Base-by-base conservation (phyloP, 2,888 invertebrate genomes). In the Invenusta paracnida region DNA sequence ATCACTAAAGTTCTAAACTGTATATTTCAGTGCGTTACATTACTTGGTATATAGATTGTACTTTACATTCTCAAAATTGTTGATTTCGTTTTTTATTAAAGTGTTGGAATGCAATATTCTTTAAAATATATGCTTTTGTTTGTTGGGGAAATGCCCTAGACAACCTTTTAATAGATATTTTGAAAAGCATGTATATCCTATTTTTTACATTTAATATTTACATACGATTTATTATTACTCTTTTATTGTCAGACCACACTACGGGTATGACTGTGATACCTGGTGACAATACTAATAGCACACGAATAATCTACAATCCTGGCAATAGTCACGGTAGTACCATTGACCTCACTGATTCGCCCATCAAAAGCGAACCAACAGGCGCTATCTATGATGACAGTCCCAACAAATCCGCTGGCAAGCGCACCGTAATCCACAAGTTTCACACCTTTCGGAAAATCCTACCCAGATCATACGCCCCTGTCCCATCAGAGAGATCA, bases 351-450 rank as follows among this genome's bases (percentile, higher is more conserved):
- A 73, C 73, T 23, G 23, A 13, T 2, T 23, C 73, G 11, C 48
- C 48, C 5, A 48, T 17, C 17, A 48, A 48, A 17, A 11, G 11
- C 11, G 48, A 48, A 5, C 11, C 5, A 2, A 25, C 17, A 2
- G 73, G 27, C 25, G 27, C 5, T 23, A 13, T 73, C 11, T 5
- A 5, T 5, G 27, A 73, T 13, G 73, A 25, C 73, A 25, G 17
- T 23, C 23, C 73, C 11, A 23, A 5, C 2, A 73, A 13, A 2
- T 5, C 27, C 23, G 73, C 23, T 5, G 73, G 23, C 73, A 73
- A 73, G 25, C 73, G 73, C 17, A 73, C 73, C 27, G 73, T 73
- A 2, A 73, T 73, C 73, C 73, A 73, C 73, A 73, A 73, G 25
- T 73, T 73, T 23, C 73, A 73, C 73, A 73, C 73, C 17, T 73